Conservation (phyloP, 2,113 vertebrate species). For the Rafetus swinhoei region DNA sequence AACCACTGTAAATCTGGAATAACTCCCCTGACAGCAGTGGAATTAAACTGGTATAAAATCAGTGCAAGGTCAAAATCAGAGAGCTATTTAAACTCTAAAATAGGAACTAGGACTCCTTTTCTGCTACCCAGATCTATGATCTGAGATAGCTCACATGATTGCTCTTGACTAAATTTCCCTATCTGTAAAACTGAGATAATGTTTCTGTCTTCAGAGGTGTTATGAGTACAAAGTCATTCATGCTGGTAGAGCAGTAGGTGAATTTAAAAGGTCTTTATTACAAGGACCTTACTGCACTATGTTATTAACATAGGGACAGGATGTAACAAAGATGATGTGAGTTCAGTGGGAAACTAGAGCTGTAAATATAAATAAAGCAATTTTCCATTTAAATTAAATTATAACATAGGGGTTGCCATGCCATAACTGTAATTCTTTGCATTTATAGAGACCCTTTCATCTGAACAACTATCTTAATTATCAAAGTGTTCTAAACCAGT, state of each 20-base stretch:
- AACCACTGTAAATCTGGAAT: background rate
- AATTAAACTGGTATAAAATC: background rate
- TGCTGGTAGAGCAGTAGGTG: background rate
- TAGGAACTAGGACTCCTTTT: background rate
- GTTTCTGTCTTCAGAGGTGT: background rate
- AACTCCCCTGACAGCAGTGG: background rate
- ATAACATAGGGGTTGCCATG: background rate
- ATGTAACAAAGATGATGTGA: background rate
- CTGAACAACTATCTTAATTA: background rate
- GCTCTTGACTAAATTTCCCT: background rate
- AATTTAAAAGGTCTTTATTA: background rate
- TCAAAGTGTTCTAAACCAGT: background rate
- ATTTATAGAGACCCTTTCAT: background rate
- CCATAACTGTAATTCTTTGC: background rate
- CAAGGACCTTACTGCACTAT: background rate
- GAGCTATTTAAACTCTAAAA: background rate
- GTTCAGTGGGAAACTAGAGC: background rate
- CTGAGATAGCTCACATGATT: background rate
- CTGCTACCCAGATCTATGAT: background rate
- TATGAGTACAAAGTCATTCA: background rate
- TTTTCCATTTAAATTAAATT: background rate
- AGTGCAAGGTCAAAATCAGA: background rate
- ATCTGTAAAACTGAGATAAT: background rate
- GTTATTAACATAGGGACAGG: background rate
- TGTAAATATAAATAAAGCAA: background rate